phyloP scores from a whole-genome alignment of 2,888 invertebrate species.

The Eupithecia dodoneata region DNA sequence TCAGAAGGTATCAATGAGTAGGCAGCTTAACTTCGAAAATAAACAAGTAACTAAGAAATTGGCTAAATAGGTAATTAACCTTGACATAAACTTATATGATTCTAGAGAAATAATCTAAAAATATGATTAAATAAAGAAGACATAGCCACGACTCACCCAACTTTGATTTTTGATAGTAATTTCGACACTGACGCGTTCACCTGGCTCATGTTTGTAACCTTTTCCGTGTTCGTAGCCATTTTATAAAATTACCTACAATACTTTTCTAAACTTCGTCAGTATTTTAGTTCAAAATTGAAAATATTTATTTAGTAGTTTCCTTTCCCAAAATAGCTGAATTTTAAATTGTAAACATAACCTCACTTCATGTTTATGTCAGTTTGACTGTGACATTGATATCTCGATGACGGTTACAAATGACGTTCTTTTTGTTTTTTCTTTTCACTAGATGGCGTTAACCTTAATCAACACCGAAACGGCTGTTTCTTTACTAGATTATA shows the following conservation, averaged over 20 bases:
- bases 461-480: too few relatives aligned
- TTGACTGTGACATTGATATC: constrained; percentile 2
- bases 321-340: background rate
- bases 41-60: background rate
- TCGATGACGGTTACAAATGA: background rate
- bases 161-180: constrained; percentile 28
- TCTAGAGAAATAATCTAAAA: background rate
- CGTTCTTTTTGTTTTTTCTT: too few relatives aligned
- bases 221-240: constrained; percentile 23
- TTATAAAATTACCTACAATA: background rate
- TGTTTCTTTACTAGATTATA: too few relatives aligned
- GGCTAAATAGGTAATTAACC: background rate
- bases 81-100: background rate
- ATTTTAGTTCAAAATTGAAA: background rate
- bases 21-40: background rate
- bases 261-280: background rate
- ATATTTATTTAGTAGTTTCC: background rate
- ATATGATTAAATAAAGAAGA: background rate
- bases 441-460: too few relatives aligned
- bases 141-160: constrained; percentile 28
- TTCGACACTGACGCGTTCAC: constrained; percentile 27
- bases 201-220: constrained; percentile 11
- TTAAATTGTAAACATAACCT: constrained; percentile 19
- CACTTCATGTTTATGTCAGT: background rate
- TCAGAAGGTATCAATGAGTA: background rate